Percentiles rank a stretch among this genome's conserved stretches.
Evolutionary conservation across 2,797 vertebrate species (phyloP).

Genomic region (Phalanger gymnotis): DNA sequence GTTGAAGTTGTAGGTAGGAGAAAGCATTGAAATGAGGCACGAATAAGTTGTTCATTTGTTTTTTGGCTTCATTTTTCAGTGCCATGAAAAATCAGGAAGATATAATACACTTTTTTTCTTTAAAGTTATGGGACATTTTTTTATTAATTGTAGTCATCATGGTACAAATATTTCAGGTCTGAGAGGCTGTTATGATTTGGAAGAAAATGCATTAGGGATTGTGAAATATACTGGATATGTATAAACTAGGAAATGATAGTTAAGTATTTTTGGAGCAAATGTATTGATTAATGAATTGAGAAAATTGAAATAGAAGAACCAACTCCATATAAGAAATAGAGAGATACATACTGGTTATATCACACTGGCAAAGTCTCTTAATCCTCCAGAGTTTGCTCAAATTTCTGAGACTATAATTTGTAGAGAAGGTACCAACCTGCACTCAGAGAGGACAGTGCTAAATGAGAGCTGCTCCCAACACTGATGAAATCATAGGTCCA

Average conservation of each 20-base stretch:
- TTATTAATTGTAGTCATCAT: neutral
- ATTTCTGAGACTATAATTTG: neutral
- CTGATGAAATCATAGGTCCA: neutral
- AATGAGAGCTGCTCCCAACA: neutral
- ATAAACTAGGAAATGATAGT: neutral
- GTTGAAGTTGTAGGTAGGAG: neutral
- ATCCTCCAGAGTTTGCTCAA: neutral
- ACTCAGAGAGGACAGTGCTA: neutral
- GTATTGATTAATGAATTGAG: neutral
- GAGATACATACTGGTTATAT: no score
- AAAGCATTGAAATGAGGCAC: constrained; percentile 5
- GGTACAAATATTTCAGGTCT: constrained; percentile 16
- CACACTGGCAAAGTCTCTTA: neutral
- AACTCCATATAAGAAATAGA: neutral
- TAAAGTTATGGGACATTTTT: neutral
- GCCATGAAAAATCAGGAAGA: neutral
- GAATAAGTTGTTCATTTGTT: neutral
- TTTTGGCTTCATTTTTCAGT: neutral
- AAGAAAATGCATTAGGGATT: constrained; percentile 17
- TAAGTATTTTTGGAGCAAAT: neutral
- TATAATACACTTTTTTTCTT: no score
- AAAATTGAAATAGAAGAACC: neutral
- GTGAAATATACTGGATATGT: neutral
- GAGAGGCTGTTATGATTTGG: constrained; percentile 23
- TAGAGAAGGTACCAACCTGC: no score